phyloP scores from a whole-genome alignment of 2,797 vertebrate species.

The Enteromius paludinosus region DNA sequence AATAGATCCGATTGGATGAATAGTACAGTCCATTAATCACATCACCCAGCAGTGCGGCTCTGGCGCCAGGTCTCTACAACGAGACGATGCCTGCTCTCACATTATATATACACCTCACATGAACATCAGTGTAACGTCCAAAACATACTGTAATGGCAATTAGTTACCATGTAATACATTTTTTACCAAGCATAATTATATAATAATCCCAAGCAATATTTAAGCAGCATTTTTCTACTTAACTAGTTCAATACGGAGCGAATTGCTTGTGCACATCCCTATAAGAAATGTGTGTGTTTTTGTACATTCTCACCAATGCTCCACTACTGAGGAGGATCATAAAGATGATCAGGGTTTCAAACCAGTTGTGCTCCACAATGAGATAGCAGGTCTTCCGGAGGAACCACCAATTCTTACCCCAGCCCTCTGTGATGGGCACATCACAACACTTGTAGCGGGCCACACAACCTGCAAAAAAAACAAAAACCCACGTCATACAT shows the following conservation, averaged over 20 bases:
- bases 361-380: conserved; percentile 99
- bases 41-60: conserved; percentile 25
- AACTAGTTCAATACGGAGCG: background rate
- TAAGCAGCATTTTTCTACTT: background rate
- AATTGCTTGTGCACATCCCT: background rate
- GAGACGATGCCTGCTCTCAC: conserved; percentile 32
- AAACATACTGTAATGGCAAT: background rate
- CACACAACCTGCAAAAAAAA: conserved; percentile 81
- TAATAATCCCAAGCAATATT: background rate
- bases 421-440: conserved; percentile 89
- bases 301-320: conserved; percentile 84
- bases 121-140: background rate
- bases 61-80: conserved; percentile 37
- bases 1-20: conserved; percentile 68
- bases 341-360: conserved; percentile 99
- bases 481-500: background rate
- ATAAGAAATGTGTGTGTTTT: conserved; percentile 6
- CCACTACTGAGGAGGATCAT: conserved; percentile 99
- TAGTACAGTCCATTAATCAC: conserved; percentile 69
- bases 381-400: conserved; percentile 97
- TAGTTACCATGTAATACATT: background rate
- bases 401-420: conserved; percentile 95
- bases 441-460: conserved; percentile 93
- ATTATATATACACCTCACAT: background rate
- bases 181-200: background rate